phyloP scores from a whole-genome alignment of 2,888 invertebrate genomes.

The Drosophila austrosaltans region DNA sequence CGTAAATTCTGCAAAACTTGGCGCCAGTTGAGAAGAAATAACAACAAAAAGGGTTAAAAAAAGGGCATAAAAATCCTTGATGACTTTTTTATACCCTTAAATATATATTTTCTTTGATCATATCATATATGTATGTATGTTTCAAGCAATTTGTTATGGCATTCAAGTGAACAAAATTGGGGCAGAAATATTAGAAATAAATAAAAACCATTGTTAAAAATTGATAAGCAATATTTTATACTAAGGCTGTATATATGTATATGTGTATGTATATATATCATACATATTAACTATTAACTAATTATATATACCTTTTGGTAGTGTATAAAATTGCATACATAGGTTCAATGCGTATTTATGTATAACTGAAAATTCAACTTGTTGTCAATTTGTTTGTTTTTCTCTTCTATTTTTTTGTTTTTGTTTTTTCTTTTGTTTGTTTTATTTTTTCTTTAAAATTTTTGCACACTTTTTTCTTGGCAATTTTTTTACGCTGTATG shows the following conservation, averaged over 20 bases:
- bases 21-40: conserved; percentile 3
- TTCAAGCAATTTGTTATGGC: too few species aligned
- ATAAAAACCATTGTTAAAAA: too few species aligned
- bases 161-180: too few species aligned
- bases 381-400: conserved; percentile 31
- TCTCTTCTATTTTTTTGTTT: conserved; percentile 16
- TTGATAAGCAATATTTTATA: neutral
- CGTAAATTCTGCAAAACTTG: conserved; percentile 42
- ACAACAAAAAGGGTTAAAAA: conserved; percentile 2
- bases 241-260: too few species aligned
- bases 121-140: too few species aligned
- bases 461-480: conserved; percentile 30
- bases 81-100: neutral
- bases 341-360: neutral
- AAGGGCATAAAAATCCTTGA: conserved; percentile 4
- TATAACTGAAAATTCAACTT: conserved; percentile 20
- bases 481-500: conserved; percentile 46
- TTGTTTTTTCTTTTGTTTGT: conserved; percentile 22
- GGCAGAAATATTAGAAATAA: too few species aligned
- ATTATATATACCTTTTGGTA: neutral
- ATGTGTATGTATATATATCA: neutral
- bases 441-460: conserved; percentile 14
- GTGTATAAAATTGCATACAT: neutral
- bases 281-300: neutral
- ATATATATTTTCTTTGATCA: too few species aligned